A percentile compares a stretch with the other conserved stretches of the same genome.
Evolutionary conservation across 2,888 invertebrate genomes (phyloP).

Genomic region (Laspeyria flexula): DNA sequence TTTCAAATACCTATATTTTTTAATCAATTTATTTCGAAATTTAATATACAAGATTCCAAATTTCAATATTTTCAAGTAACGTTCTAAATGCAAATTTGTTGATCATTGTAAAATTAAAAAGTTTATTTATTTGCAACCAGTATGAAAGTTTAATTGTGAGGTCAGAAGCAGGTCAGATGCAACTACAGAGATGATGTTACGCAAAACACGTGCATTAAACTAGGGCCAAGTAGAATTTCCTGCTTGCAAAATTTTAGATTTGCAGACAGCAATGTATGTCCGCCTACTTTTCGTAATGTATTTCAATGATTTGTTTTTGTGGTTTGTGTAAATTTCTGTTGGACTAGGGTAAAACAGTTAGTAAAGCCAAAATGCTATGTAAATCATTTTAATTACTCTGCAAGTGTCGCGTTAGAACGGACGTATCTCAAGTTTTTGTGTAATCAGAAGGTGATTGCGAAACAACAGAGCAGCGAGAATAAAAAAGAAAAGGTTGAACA

Average conservation of each 20-base stretch:
- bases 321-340: not conserved
- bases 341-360: too few relatives aligned
- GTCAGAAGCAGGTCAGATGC: constrained; percentile 46
- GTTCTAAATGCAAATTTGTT: constrained; percentile 3
- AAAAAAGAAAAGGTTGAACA: too few relatives aligned
- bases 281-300: constrained; percentile 2
- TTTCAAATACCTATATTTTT: not conserved
- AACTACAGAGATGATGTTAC: constrained; percentile 38
- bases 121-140: constrained; percentile 1
- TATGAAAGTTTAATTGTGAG: constrained; percentile 33
- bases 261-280: constrained; percentile 7
- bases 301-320: constrained; percentile 6
- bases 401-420: too few relatives aligned
- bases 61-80: not conserved
- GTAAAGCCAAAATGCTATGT: not conserved
- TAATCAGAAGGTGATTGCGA: too few relatives aligned
- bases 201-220: constrained; percentile 27
- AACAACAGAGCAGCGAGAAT: too few relatives aligned
- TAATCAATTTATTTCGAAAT: too few relatives aligned
- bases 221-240: constrained; percentile 39
- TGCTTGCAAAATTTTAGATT: constrained; percentile 43
- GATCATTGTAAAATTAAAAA: not conserved
- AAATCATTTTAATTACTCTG: not conserved
- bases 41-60: too few relatives aligned
- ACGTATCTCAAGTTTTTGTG: too few relatives aligned